A percentile compares a stretch with the other conserved stretches of the same genome.
Conservation (phyloP, 2,797 vertebrate species). For the Catamblyrhynchus diadema region DNA sequence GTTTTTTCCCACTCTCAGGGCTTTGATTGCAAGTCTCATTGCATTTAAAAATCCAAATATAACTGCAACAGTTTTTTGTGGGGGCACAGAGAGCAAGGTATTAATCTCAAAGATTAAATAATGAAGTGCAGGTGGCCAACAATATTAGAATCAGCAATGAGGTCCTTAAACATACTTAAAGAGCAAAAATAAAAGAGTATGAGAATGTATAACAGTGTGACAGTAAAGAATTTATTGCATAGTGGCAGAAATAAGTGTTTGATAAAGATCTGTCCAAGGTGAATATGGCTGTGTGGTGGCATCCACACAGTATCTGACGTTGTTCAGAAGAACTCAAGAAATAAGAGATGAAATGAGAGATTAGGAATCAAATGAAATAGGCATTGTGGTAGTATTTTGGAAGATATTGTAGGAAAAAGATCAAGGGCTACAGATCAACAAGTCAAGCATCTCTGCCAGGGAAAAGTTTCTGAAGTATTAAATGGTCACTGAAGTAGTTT, state of each 20-base stretch:
- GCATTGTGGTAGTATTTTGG: not conserved
- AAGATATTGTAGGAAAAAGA: not conserved
- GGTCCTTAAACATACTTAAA: not conserved
- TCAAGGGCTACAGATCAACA: not conserved
- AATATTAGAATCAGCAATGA: not conserved
- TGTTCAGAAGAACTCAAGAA: not conserved
- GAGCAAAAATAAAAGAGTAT: not conserved
- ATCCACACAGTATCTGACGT: not conserved
- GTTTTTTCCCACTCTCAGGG: not conserved
- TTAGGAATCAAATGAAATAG: not conserved
- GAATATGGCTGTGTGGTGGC: not conserved
- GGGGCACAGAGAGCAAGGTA: not conserved
- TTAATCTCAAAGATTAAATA: not conserved
- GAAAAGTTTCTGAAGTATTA: not conserved
- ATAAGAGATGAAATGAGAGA: not conserved
- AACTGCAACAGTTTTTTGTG: not conserved
- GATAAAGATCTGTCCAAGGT: not conserved
- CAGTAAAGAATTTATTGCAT: not conserved
- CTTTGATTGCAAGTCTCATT: not conserved
- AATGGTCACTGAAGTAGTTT: not conserved
- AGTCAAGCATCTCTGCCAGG: not conserved
- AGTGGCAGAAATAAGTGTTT: not conserved
- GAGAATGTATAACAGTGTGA: not conserved
- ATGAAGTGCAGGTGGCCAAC: not conserved
- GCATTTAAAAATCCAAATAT: not conserved